Evolutionary conservation across 1,140 invertebrate species (phyloP), one percentile per base, ranked within the genome.

Genomic region (Orchesella cincta): DNA sequence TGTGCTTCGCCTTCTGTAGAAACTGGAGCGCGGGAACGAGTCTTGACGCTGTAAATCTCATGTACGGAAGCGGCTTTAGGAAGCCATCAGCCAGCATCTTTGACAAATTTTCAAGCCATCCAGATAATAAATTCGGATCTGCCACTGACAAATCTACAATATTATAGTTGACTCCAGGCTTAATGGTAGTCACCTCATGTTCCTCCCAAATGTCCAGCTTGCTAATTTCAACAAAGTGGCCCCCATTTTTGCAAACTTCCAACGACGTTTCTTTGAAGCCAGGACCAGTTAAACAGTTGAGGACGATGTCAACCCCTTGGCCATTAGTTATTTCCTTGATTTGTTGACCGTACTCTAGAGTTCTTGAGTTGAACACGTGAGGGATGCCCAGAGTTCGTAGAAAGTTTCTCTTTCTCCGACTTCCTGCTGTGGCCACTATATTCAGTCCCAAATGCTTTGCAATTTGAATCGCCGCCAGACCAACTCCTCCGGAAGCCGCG

Each of bases 1-100:
- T 73, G 28, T 73, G 71, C 39, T 73, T 14, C 3, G 71, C 71
- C 23, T 36, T 73, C 26, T 73, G 35, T 5, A 73, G 39, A 35
- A 23, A 73, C 2, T 8, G 8, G 1, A 73, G 23, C 39, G 71
- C 71, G 14, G 36, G 8, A 1, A 14, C 3, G 8, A 73, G 36
- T 2, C 46, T 14, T 23, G 5, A 3, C 3, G 71, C 18, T n/a
- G 36, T 35, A 29, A 73, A 73, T 35, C 71, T 12, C 23, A 26
- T 46, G 26, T 39, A 39, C 8, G 71, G 71, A 5, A 73, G 8
- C 26, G 71, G 71, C 36, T 39, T 29, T 12, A 67, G 5, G 26
- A 33, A 12, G 14, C 31, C 62, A 1, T 29, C 31, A 2, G 29
- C 31, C 5, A 67, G 8, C n/a, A 67, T 8, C 8, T 67, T 67